Evolutionary conservation across 2,888 invertebrate genomes (phyloP), one percentile per base, ranked within the genome.

Genomic region (Cylloceria caligata): DNA sequence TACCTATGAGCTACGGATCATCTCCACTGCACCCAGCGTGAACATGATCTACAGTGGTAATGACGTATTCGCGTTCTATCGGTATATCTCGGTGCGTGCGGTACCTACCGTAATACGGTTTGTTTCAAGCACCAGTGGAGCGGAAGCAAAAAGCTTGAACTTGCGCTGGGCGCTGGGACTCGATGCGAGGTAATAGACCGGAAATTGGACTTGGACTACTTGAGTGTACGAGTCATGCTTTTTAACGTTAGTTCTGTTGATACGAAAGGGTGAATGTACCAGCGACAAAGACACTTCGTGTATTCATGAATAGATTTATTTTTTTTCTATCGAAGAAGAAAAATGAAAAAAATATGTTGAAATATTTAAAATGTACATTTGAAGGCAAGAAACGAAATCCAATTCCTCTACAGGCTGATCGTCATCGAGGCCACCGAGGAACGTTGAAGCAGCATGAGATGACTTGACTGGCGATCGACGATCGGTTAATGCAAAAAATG

Each of bases 111-210:
- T 75, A 75, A 75, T 75, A 67, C 67, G 75, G 67, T 57, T 75
- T 75, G 75, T 75, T 67, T 75, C 57, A 75, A 75, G 57, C 67
- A 57, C 75, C 75, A 45, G 75, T 57, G 27, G 55, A 73, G 65
- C 30, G 55, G 1, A 65, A 19, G 67, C 9, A 67, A 57, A 75
- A 67, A 75, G 60, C 60, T 47, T 60, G 45, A 45, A 57, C 6
- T 34, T 60, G 60, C 16, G 36, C 0, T 2, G 11, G 7, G 30
- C n/a, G 2, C 52, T 36, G 42, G n/a, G 3, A 16, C 71, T 45
- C 21, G 30, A 45, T 19, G 19, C 34, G 30, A 16, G 27, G 27
- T 71, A 72, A 34, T 47, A 30, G 30, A 62, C 36, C 52, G 62
- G 49, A 62, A 62, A 62, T 62, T 24, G 72, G 34, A 45, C 45